These are phyloP conservation scores for Rafetus swinhoei DNA, from an alignment of 2,113 vertebrate species.

Conservation along the genomic window DNA sequence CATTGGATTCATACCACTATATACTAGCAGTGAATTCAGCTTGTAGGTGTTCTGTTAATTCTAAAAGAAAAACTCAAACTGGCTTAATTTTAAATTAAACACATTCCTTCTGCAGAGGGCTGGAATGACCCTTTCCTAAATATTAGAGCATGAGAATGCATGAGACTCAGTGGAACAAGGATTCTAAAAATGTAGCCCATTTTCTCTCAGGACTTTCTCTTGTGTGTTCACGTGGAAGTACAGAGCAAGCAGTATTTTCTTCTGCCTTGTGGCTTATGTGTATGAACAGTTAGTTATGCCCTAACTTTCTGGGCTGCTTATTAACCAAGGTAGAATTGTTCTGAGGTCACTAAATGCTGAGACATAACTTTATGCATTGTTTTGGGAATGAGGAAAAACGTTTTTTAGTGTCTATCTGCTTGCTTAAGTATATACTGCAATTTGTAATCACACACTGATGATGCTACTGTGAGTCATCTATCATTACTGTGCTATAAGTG, in stretches of 20 bases:
- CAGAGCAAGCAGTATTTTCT: neutral
- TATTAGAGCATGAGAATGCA: neutral
- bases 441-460: neutral
- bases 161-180: conserved; percentile 7
- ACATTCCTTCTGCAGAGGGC: neutral
- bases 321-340: neutral
- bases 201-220: neutral
- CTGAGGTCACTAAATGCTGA: neutral
- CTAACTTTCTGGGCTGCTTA: neutral
- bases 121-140: neutral
- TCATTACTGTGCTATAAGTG: conserved; percentile 4
- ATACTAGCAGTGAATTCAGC: neutral
- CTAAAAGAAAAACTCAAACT: neutral
- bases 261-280: neutral
- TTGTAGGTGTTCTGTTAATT: neutral
- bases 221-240: neutral
- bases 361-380: neutral
- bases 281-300: neutral
- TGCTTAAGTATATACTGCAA: neutral
- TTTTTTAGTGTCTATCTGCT: neutral
- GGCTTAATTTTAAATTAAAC: neutral
- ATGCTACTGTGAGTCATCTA: neutral
- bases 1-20: neutral
- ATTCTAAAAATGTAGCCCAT: neutral
- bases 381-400: neutral